Percentiles rank a stretch among this genome's conserved stretches.
Evolutionary conservation across 2,797 vertebrate genomes (phyloP).

Genomic region (Cygnus olor): DNA sequence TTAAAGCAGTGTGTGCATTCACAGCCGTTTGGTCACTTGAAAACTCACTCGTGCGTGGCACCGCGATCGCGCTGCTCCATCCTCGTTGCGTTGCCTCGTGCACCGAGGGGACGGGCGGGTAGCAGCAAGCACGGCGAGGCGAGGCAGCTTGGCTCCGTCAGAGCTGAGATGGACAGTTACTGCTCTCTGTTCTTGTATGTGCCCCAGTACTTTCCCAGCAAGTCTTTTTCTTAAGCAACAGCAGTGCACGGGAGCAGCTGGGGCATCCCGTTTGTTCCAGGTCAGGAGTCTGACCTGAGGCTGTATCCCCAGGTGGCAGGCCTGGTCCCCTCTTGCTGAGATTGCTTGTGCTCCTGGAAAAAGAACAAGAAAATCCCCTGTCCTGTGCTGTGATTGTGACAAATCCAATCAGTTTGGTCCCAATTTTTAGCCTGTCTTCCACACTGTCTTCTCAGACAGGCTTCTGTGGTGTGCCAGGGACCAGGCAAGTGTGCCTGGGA

Average conservation of each 20-base stretch:
- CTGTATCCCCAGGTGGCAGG: background rate
- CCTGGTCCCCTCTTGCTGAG: background rate
- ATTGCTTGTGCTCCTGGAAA: background rate
- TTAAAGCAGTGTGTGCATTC: too few species aligned
- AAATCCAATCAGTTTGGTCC: background rate
- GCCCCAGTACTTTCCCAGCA: accelerated
- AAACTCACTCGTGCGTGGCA: background rate
- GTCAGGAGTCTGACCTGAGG: background rate
- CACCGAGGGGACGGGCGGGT: background rate
- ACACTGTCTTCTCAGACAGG: background rate
- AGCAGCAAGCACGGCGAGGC: background rate
- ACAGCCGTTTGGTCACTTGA: background rate
- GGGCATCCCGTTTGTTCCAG: background rate
- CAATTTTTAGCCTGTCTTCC: background rate
- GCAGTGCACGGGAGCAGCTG: background rate
- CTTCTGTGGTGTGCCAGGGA: background rate
- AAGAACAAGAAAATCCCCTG: background rate
- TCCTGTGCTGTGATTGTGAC: background rate
- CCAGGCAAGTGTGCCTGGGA: background rate
- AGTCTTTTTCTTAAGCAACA: background rate
- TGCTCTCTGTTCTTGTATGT: background rate
- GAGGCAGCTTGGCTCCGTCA: background rate
- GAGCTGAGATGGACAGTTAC: background rate
- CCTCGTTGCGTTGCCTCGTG: background rate
- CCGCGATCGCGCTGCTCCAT: accelerated